Conservation (phyloP, 1,140 invertebrate species). For the Paraescarpia echinospica region DNA sequence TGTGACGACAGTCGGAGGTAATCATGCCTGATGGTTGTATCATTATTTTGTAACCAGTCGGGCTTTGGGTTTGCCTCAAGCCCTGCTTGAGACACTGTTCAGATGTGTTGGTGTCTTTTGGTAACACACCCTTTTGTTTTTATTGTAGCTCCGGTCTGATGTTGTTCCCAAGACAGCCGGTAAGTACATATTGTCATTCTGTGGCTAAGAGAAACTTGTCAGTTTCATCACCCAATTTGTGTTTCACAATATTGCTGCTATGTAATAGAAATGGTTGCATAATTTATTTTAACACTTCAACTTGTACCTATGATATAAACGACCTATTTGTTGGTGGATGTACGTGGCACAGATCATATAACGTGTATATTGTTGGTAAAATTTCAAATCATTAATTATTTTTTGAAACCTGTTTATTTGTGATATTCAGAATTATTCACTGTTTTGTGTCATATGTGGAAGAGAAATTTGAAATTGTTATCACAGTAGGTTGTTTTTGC, state of each 20-base stretch:
- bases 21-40: neutral
- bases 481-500: no score
- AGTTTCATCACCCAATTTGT: neutral
- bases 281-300: neutral
- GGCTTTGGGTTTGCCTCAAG: neutral
- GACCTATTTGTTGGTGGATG: neutral
- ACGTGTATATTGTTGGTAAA: no score
- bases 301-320: neutral
- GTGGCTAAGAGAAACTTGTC: neutral
- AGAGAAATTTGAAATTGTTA: no score
- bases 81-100: neutral
- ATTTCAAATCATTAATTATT: no score
- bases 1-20: neutral
- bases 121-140: neutral
- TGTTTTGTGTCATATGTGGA: no score
- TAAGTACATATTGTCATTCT: conserved; percentile 23
- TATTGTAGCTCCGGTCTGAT: conserved; percentile 65
- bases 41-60: neutral
- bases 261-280: neutral
- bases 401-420: no score
- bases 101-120: neutral
- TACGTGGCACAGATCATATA: neutral
- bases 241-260: neutral
- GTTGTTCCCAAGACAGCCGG: conserved; percentile 87
- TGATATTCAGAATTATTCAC: no score